Percentiles rank a stretch among this genome's conserved stretches.
phyloP scores from a whole-genome alignment of 2,888 invertebrate species.

The Diaphora mendica region DNA sequence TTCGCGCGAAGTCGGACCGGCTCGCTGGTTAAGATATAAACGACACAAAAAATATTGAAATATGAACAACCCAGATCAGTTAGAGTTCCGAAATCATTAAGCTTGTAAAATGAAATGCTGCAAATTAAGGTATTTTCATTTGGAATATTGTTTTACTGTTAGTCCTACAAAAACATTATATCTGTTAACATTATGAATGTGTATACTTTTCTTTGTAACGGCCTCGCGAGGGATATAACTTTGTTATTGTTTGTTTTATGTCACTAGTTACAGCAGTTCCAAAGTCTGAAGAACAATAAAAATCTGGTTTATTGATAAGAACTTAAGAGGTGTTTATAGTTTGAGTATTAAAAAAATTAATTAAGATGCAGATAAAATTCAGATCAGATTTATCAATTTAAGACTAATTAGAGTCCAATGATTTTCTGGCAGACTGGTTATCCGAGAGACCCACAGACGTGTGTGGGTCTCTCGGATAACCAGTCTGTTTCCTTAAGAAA shows the following conservation, averaged over 20 bases:
- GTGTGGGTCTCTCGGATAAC: too few species aligned
- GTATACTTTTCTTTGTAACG: constrained; percentile 6
- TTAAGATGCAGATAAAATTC: background rate
- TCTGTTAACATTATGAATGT: constrained; percentile 16
- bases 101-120: background rate
- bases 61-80: too few species aligned
- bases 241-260: constrained; percentile 5
- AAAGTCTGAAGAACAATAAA: constrained; percentile 1
- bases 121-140: background rate
- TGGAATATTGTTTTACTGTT: background rate
- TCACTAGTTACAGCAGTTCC: background rate
- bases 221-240: background rate
- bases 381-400: background rate
- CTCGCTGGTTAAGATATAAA: too few species aligned
- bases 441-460: too few species aligned
- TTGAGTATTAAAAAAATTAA: background rate
- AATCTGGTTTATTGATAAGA: background rate
- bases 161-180: constrained; percentile 5
- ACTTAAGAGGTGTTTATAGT: background rate
- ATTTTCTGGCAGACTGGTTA: too few species aligned
- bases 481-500: too few species aligned
- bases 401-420: background rate
- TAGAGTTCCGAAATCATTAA: too few species aligned
- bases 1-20: too few species aligned
- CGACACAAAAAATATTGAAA: too few species aligned